Base-by-base conservation (phyloP, 2,113 vertebrate species). In the Sialia sialis region DNA sequence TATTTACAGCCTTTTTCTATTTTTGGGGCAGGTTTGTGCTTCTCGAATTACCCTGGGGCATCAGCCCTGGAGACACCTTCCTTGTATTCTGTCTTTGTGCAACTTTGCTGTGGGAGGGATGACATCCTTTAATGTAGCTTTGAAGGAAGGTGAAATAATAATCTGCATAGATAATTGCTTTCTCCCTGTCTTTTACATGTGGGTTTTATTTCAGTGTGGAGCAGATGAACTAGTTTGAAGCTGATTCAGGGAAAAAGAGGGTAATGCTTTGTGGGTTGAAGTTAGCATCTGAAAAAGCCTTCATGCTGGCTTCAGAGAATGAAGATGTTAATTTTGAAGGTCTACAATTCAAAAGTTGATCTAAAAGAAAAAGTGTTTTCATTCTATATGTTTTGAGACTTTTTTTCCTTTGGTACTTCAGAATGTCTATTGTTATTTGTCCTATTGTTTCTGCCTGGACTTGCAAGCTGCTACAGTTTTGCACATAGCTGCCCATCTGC, bases 401-500 rank as follows among this genome's bases (percentile, higher is more conserved):
- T 72, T 73, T 73, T 89, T 67, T 30, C 39, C 41, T 32, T 48
- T 46, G 25, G 30, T 87, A 60, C 13, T 89, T 75, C 58, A 80
- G 38, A 73, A 69, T 79, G 39, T 49, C 36, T 86, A 0, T 93
- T 94, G 70, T 94, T 81, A 17, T 52, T 93, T 89, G 30, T 67
- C 56, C 51, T 90, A 68, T 97, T 95, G 85, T 95, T 89, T 90
- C 34, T 94, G 82, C 70, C 27, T 84, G 67, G 41, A 83, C 70
- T 89, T 87, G 78, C 77, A 97, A 91, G 78, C 95, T 95, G 93
- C 70, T 91, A 30, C 55, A 74, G 38, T 95, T 91, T 77, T 90
- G 66, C 89, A 85, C 49, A 21, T 93, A 67, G 55, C 82, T 87
- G 54, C 78, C 93, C 87, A 95, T 95, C 94, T 96, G 96, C 90